Base-by-base conservation (phyloP, 2,888 invertebrate genomes). In the Cremastinae sp. region DNA sequence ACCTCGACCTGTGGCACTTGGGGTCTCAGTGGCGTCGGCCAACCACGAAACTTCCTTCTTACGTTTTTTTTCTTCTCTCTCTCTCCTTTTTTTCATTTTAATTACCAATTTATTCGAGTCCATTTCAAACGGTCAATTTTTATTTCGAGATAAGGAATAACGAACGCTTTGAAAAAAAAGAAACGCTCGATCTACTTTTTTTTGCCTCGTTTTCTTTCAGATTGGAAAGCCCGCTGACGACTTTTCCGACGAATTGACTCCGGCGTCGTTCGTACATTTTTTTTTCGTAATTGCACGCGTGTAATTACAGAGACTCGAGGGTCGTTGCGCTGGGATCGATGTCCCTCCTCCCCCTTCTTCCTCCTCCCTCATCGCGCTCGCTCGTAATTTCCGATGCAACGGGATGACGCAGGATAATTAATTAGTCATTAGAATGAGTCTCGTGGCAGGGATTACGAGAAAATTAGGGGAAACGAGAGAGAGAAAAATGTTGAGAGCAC, bases 1-100 rank as follows among this genome's bases (percentile, higher is more conserved):
- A 78, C 76, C 78, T 80, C 78, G 78, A 80, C 78, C 80, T 59
- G 69, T 58, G 69, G 74, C 74, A 69, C 68, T 68, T 51, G 51
- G 69, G 36, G 65, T 68, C 77, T 49, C 80, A 78, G 36, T 78
- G 78, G 79, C 79, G 79, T 80, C 64, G 75, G 72, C 58, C 41
- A n/a, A 53, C 43, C 9, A 65, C 54, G 47, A 65, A 77, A 72
- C 43, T 62, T 43, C 18, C 54, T 56, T 47, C 22, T n/a, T n/a
- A n/a, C 12, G 22, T 1, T 22, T 47, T 54, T 36, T 7, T 36
- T 36, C 9, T 36, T 36, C 36, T 36, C 36, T 36, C 9, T 9
- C 5, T 4, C 9, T 7, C 36, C 9, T 41, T 41, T 12, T 41
- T 41, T 12, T 9, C 2, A 5, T 41, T 41, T 12, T n/a, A 41